Percentiles rank a stretch among this genome's conserved stretches.
Evolutionary conservation across 2,797 vertebrate genomes (phyloP).

Genomic region (Bradypus variegatus): DNA sequence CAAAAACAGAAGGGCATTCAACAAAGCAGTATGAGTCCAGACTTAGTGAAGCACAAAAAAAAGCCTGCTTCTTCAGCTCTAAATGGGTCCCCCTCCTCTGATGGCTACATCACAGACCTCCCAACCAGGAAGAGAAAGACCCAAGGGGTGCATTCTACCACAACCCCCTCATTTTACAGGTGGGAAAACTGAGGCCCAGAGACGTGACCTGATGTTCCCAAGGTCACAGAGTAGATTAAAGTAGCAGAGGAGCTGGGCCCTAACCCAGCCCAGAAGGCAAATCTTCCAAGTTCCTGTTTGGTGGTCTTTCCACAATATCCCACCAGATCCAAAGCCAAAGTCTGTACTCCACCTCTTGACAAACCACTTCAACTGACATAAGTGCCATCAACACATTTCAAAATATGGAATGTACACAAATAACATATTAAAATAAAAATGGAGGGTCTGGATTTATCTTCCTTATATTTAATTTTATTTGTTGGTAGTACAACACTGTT

Average conservation of each 20-base stretch:
- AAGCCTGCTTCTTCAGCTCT: not conserved
- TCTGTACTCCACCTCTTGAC: not conserved
- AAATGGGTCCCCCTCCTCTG: not conserved
- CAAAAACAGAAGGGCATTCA: not conserved
- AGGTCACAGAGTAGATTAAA: not conserved
- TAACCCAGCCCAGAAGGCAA: not conserved
- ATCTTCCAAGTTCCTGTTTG: not conserved
- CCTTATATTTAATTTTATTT: constrained; percentile 25
- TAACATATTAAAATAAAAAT: constrained; percentile 19
- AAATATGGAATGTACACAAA: not conserved
- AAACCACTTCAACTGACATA: not conserved
- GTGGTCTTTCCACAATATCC: not conserved
- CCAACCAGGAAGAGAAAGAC: not conserved
- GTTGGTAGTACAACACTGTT: constrained; percentile 13
- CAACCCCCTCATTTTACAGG: not conserved
- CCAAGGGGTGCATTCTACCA: not conserved
- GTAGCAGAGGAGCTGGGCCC: not conserved
- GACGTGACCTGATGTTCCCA: not conserved
- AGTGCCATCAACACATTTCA: not conserved
- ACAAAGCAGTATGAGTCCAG: not conserved
- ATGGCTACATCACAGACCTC: not conserved
- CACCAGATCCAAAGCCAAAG: not conserved
- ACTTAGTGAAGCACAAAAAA: not conserved
- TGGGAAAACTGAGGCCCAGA: constrained; percentile 3
- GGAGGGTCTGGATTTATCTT: constrained; percentile 2